phyloP scores from a whole-genome alignment of 1,140 invertebrate species.

The Zaprionus gabonicus region DNA sequence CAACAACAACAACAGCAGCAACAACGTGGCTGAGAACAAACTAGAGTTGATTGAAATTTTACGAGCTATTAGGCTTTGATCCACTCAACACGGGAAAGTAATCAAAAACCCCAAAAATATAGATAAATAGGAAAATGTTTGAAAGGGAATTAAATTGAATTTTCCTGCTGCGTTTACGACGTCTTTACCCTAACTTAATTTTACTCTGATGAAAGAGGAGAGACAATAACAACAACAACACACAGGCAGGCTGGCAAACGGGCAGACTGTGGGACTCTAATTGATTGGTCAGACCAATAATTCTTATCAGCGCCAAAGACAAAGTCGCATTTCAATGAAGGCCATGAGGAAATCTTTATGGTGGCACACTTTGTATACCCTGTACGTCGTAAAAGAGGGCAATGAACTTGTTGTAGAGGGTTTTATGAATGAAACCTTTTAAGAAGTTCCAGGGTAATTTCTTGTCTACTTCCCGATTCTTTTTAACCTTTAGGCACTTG shows the following conservation, averaged over 20 bases:
- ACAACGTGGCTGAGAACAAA: background rate
- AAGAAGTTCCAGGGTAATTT: background rate
- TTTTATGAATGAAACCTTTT: background rate
- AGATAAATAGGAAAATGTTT: conserved; percentile 38
- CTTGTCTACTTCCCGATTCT: background rate
- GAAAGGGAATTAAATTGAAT: conserved; percentile 52
- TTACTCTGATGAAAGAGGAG: background rate
- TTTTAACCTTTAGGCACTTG: too few relatives aligned
- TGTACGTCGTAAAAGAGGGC: background rate
- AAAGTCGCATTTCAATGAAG: background rate
- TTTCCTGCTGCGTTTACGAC: conserved; percentile 47
- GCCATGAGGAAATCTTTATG: background rate
- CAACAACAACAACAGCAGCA: background rate
- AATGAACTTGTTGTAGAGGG: too few relatives aligned
- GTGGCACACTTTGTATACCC: background rate
- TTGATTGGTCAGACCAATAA: conserved; percentile 19
- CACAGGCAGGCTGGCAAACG: background rate
- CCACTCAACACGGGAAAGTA: conserved; percentile 44
- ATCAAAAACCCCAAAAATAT: conserved; percentile 28
- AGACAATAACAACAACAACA: conserved; percentile 8
- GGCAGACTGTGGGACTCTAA: background rate
- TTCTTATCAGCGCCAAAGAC: conserved; percentile 2
- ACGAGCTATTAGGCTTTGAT: conserved; percentile 62
- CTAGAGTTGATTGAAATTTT: conserved; percentile 56
- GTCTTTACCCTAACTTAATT: conserved; percentile 23